Percentiles rank a stretch among this genome's conserved stretches.
Conservation (phyloP, 2,797 vertebrate genomes). For the Dipus sagitta region DNA sequence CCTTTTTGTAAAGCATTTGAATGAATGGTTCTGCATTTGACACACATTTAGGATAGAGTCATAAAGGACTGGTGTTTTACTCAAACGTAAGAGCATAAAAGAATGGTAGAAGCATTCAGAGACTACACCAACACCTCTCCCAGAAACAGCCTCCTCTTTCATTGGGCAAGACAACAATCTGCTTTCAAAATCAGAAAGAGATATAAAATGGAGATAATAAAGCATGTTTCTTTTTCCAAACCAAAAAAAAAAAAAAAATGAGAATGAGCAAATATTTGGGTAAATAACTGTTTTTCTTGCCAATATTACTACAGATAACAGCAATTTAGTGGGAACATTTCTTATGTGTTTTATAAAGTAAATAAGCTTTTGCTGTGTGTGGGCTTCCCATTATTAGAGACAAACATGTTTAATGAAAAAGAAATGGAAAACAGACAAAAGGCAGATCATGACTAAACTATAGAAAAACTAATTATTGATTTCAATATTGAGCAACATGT, state of each 20-base stretch:
- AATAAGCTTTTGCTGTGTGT: constrained; percentile 92
- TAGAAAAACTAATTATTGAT: constrained; percentile 90
- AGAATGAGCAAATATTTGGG: constrained; percentile 93
- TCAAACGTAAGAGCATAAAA: constrained; percentile 90
- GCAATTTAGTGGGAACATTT: constrained; percentile 86
- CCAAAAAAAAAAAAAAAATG: constrained; percentile 89
- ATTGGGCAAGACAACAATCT: constrained; percentile 85
- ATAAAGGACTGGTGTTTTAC: constrained; percentile 96
- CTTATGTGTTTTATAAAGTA: constrained; percentile 91
- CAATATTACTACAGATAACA: constrained; percentile 97
- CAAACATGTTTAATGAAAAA: constrained; percentile 88
- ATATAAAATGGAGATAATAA: constrained; percentile 88
- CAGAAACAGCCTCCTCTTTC: constrained; percentile 89
- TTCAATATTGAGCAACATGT: constrained; percentile 95
- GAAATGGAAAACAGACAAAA: constrained; percentile 88
- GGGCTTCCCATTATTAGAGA: constrained; percentile 90
- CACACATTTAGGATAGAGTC: constrained; percentile 95
- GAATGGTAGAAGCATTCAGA: constrained; percentile 90
- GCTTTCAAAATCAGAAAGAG: constrained; percentile 88
- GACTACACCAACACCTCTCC: constrained; percentile 90
- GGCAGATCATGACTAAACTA: constrained; percentile 94
- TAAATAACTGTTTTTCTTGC: constrained; percentile 97
- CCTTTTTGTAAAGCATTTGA: not conserved
- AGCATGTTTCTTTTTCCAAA: constrained; percentile 89
- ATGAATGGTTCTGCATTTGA: not conserved